Base-by-base conservation (phyloP, 1,140 invertebrate species). In the Drosophila neocordata region DNA sequence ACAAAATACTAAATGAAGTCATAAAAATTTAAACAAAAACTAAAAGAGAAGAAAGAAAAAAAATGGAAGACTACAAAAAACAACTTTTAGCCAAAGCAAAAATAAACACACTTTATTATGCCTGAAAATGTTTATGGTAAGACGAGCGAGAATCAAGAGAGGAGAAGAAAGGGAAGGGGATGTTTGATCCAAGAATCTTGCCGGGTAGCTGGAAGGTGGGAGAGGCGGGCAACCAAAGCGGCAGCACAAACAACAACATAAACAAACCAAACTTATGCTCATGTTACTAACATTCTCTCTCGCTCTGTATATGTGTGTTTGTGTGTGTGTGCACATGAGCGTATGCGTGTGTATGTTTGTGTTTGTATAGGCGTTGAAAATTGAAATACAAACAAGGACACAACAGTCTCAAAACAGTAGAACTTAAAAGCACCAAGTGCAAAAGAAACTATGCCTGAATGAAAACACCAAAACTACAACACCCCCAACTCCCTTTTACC, bases 381-480 rank as follows among this genome's bases (percentile, higher is more conserved):
- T 87, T 87, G 78, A 87, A 87, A 87, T 81, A 81, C 82, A 85
- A 87, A 87, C 82, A 87, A 81, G 60, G 61, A 73, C 60, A 82
- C 60, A 41, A 48, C 44, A 67, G 70, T 27, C 62, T 35, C 57
- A 60, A 34, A 41, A 31, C 6, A 34, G n/a, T 22, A 11, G 58
- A 22, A 44, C 11, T 44, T 6, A 24, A 60, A n/a, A 48, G 38
- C 38, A 7, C 13, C 20, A 27, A 38, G 22, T 13, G 41, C 6
- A 38, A 18, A 22, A 15, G 34, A n/a, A 38, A 37, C 57, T 27
- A 59, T 24, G 22, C 41, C 38, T 35, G 6, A 41, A 66, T 35
- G 56, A 37, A 60, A 59, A 63, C 57, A 67, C 51, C 60, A 61
- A 51, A 27, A 53, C 27, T 55, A 66, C 60, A 37, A 55, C 79